phyloP scores from a whole-genome alignment of 2,888 invertebrate genomes.

The Griposia aprilina region DNA sequence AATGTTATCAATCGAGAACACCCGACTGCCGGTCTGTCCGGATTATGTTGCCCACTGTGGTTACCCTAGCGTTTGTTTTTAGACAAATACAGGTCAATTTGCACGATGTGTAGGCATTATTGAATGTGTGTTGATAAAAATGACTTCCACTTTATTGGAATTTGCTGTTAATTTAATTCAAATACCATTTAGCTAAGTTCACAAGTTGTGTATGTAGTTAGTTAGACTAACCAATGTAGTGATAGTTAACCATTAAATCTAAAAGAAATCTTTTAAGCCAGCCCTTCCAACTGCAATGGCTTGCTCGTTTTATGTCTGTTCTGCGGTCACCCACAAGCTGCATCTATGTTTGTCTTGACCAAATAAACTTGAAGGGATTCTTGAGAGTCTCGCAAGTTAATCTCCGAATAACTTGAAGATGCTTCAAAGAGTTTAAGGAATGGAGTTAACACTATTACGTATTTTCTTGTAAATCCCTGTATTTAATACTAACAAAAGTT shows the following conservation, averaged over 20 bases:
- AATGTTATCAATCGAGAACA: constrained; percentile 79
- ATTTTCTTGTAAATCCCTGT: background rate
- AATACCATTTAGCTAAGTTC: background rate
- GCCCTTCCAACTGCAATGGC: background rate
- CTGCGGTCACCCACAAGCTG: constrained; percentile 1
- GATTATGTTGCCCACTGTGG: constrained; percentile 71
- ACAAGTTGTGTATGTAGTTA: background rate
- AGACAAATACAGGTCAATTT: constrained; percentile 29
- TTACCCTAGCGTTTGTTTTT: constrained; percentile 69
- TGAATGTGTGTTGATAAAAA: constrained; percentile 1
- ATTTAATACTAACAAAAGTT: background rate
- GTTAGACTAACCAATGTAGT: too few species aligned
- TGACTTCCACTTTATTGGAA: background rate
- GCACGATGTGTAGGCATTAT: constrained; percentile 1
- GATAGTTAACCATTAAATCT: background rate
- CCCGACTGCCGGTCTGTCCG: constrained; percentile 60
- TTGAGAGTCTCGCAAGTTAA: background rate
- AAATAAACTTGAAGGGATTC: constrained; percentile 17
- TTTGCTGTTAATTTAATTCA: background rate
- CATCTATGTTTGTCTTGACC: constrained; percentile 10
- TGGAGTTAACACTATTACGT: background rate
- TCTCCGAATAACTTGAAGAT: background rate
- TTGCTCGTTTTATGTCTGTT: constrained; percentile 1
- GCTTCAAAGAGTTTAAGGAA: background rate
- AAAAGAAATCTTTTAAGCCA: background rate